Evolutionary conservation across 1,140 invertebrate genomes (phyloP).

Genomic region (Lepidurus couesii): DNA sequence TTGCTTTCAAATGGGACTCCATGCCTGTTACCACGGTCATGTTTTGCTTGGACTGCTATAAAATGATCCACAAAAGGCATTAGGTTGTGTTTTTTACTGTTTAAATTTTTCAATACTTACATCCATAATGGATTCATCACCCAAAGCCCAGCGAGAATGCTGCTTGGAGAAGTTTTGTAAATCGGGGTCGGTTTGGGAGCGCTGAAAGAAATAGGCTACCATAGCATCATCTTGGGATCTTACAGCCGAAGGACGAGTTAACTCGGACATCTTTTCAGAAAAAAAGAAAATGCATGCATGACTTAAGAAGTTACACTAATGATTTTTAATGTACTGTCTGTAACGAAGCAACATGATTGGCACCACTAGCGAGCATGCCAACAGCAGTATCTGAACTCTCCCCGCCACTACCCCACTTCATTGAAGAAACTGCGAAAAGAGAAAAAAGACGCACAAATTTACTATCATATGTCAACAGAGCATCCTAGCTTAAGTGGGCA

Average conservation of each 20-base stretch:
- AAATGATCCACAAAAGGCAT: slow-evolving; percentile 35
- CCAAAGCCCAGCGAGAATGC: slow-evolving; percentile 65
- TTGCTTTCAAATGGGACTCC: slow-evolving; percentile 55
- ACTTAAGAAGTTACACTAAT: not conserved
- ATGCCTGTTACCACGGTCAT: not conserved
- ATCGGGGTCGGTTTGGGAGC: slow-evolving; percentile 66
- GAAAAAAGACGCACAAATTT: not conserved
- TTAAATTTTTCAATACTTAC: slow-evolving; percentile 46
- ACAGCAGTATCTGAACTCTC: slow-evolving; percentile 24
- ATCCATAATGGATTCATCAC: slow-evolving; percentile 72
- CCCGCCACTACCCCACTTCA: slow-evolving; percentile 33
- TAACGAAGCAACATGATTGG: slow-evolving; percentile 23
- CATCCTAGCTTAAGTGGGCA: too few relatives aligned
- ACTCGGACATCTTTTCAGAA: slow-evolving; percentile 26
- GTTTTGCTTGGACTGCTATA: slow-evolving; percentile 48
- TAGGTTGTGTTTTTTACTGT: not conserved
- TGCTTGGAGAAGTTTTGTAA: slow-evolving; percentile 60
- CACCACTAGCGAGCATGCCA: slow-evolving; percentile 31
- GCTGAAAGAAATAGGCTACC: slow-evolving; percentile 79
- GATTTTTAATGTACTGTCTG: slow-evolving; percentile 27
- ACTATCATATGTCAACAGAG: too few relatives aligned
- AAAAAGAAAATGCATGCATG: not conserved
- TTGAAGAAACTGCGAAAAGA: not conserved
- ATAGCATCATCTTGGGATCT: slow-evolving; percentile 75
- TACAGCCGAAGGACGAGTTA: slow-evolving; percentile 32